Evolutionary conservation across 92 coral and sea anemone species (phyloP).

Genomic region (Ricordea florida): DNA sequence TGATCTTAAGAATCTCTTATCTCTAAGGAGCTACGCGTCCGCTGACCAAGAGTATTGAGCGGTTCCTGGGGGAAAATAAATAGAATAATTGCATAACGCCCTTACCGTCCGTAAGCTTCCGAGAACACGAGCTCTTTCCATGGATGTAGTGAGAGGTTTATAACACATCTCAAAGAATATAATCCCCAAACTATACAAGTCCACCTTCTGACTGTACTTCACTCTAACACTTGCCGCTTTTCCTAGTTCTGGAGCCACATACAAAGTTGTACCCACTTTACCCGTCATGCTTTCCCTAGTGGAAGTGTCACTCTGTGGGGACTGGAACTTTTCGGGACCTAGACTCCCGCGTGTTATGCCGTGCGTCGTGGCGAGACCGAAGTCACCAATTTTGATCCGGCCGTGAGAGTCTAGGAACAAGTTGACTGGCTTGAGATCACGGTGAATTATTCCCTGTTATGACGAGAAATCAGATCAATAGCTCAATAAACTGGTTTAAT

Average conservation of each 20-base stretch:
- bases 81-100: too few species aligned
- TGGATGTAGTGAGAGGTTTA: constrained; percentile 82
- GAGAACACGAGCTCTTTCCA: constrained; percentile 85
- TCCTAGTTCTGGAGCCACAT: constrained; percentile 95
- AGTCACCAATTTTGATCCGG: constrained; percentile 94
- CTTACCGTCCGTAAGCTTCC: constrained; percentile 91
- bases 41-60: too few species aligned
- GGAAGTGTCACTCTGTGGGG: constrained; percentile 57
- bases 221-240: constrained; percentile 61
- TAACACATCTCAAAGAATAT: constrained; percentile 99
- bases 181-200: constrained; percentile 93
- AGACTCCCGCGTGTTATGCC: constrained; percentile 79
- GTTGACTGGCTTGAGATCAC: constrained; percentile 98
- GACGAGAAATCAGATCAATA: not conserved
- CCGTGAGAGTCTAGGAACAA: constrained; percentile 93
- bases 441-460: constrained; percentile 94
- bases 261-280: constrained; percentile 91
- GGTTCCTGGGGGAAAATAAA: too few species aligned
- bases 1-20: too few species aligned
- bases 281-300: constrained; percentile 94
- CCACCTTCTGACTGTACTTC: constrained; percentile 94
- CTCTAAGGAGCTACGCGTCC: too few species aligned
- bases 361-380: constrained; percentile 96
- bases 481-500: not conserved
- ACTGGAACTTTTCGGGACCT: constrained; percentile 40